Percentiles rank a stretch among this genome's conserved stretches.
Conservation (phyloP, 2,888 invertebrate genomes). For the Mimachlamys varia region DNA sequence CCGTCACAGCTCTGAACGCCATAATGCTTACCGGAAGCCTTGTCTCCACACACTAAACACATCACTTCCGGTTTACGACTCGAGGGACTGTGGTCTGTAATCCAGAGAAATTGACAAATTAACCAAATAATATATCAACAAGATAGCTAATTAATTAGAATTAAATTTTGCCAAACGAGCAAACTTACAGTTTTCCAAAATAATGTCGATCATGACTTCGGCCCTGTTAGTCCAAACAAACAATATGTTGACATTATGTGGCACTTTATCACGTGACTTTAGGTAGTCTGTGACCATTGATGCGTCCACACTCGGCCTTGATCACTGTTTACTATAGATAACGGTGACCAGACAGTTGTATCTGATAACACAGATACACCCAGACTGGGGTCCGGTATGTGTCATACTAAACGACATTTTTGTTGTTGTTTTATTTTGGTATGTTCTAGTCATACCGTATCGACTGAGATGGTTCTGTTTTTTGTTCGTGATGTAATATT, state of each 20-base stretch:
- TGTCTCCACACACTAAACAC: constrained; percentile 82
- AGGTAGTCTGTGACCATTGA: not conserved
- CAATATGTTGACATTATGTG: not conserved
- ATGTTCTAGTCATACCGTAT: too few relatives aligned
- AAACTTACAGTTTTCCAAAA: not conserved
- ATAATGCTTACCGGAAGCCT: constrained; percentile 78
- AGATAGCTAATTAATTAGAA: not conserved
- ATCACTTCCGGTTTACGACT: constrained; percentile 81
- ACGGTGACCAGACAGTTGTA: not conserved
- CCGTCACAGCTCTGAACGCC: constrained; percentile 84
- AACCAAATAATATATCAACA: too few relatives aligned
- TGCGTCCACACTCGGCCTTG: not conserved
- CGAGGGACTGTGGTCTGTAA: constrained; percentile 53
- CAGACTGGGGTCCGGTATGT: not conserved
- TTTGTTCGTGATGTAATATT: not conserved
- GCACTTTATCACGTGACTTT: not conserved
- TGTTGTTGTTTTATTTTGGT: not conserved
- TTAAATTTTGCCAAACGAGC: not conserved
- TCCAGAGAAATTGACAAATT: not conserved
- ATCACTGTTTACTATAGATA: not conserved
- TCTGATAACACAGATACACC: not conserved
- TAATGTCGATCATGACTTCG: not conserved
- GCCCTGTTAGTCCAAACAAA: not conserved
- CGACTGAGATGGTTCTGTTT: too few relatives aligned
- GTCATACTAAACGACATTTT: not conserved